These are phyloP conservation scores for Tetranychus truncatus DNA, from an alignment of 2,888 invertebrate species.

Conservation along the genomic window DNA sequence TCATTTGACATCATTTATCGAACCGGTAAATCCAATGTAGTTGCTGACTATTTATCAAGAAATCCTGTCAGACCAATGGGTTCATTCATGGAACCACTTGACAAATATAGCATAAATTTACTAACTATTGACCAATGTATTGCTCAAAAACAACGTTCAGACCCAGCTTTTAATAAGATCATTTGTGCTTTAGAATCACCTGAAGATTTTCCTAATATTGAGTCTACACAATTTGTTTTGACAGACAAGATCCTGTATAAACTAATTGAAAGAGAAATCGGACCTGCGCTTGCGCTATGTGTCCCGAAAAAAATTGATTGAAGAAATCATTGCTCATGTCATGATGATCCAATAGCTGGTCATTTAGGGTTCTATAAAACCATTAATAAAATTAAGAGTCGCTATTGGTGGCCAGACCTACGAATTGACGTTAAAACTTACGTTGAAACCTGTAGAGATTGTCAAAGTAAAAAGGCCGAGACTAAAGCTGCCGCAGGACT, in stretches of 20 bases:
- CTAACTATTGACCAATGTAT: too few species aligned
- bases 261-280: neutral
- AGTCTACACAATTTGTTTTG: neutral
- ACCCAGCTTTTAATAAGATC: neutral
- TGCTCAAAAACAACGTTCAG: neutral
- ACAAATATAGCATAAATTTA: too few species aligned
- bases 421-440: neutral
- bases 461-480: neutral
- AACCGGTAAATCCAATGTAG: neutral
- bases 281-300: neutral
- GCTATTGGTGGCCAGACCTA: conserved; percentile 4
- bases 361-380: conserved; percentile 10
- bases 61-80: neutral
- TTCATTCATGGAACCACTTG: too few species aligned
- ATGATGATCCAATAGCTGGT: neutral
- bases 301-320: neutral
- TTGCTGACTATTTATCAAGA: neutral
- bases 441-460: neutral
- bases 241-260: neutral
- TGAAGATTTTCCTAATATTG: neutral
- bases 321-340: neutral
- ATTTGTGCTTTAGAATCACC: neutral
- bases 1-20: neutral
- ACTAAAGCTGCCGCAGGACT: neutral
- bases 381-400: neutral